A percentile compares a stretch with the other conserved stretches of the same genome.
phyloP scores from a whole-genome alignment of 2,888 invertebrate genomes.

The Eulithis prunata region DNA sequence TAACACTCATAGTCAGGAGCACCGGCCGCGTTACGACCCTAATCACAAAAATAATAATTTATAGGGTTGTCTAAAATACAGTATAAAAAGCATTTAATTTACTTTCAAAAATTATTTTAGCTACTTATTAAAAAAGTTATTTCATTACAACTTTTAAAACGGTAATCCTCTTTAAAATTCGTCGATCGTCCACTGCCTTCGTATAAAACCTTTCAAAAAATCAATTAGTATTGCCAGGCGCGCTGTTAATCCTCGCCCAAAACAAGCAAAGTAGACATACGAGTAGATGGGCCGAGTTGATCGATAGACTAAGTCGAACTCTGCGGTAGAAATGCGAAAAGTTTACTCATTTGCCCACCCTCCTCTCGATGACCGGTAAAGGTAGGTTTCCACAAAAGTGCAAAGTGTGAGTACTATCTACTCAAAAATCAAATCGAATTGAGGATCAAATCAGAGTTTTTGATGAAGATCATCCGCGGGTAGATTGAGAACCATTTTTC shows the following conservation, averaged over 20 bases:
- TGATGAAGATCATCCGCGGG: too few species aligned
- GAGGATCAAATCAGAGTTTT: too few species aligned
- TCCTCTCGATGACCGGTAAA: constrained; percentile 25
- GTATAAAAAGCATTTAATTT: too few species aligned
- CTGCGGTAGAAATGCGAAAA: constrained; percentile 43
- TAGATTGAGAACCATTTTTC: too few species aligned
- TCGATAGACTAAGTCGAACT: constrained; percentile 46
- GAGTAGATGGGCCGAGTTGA: constrained; percentile 38
- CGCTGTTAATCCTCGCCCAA: constrained; percentile 31
- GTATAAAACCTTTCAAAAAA: constrained; percentile 20
- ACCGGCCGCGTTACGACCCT: too few species aligned
- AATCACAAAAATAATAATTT: too few species aligned
- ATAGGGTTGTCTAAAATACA: too few species aligned
- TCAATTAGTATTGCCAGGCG: constrained; percentile 24
- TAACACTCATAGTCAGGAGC: too few species aligned
- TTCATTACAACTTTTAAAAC: not conserved
- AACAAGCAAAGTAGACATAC: constrained; percentile 36
- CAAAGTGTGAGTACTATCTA: too few species aligned
- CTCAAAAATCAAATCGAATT: too few species aligned
- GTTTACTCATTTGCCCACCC: constrained; percentile 43
- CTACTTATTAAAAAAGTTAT: too few species aligned
- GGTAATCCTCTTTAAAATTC: not conserved
- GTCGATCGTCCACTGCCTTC: not conserved
- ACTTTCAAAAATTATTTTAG: too few species aligned
- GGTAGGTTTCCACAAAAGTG: not conserved